Evolutionary conservation across 1,140 invertebrate species (phyloP), one percentile per base, ranked within the genome.

Genomic region (Cydia fagiglandana): DNA sequence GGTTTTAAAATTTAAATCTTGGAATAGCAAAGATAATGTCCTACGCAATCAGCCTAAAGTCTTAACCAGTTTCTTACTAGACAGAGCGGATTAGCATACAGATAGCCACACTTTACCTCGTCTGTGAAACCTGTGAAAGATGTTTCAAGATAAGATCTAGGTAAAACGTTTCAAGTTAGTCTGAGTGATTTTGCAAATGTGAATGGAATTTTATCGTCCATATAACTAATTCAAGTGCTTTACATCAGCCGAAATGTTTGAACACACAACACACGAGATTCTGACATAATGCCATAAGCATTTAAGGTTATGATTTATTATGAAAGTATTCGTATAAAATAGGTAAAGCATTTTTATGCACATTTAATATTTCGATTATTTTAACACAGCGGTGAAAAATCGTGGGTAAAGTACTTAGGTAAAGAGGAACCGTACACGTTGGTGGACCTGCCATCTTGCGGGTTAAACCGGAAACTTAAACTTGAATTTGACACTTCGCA

Each of bases 81-180:
- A 66, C 64, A 34, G 64, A n/a, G 30, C 15, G 30, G 64, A 66
- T 66, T 66, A 66, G 64, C 64, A 38, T 66, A 66, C 64, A 66
- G 64, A 66, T 66, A 30, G 64, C 56, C 64, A 15, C 64, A 34
- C 64, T 34, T 66, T 66, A 66, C 38, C 30, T 30, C 64, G 56
- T 61, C 56, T 61, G 15, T 1, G 53, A 56, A 56, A 5, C 56
- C 56, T 20, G 17, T 4, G 56, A 61, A 61, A 24, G 17, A 61
- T 61, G 17, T 10, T 61, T 61, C 6, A 20, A 61, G 56, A 61
- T 61, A 61, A 10, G 17, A 61, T 61, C 56, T 61, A 61, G 56
- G 56, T 17, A 53, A 61, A 20, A 24, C 56, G 56, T 61, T 56
- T 50, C 15, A 24, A 61, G 53, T 56, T 56, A 61, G 17, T 61